Evolutionary conservation across 2,113 vertebrate species (phyloP), one percentile per base, ranked within the genome.

Genomic region (Apaloderma vittatum): DNA sequence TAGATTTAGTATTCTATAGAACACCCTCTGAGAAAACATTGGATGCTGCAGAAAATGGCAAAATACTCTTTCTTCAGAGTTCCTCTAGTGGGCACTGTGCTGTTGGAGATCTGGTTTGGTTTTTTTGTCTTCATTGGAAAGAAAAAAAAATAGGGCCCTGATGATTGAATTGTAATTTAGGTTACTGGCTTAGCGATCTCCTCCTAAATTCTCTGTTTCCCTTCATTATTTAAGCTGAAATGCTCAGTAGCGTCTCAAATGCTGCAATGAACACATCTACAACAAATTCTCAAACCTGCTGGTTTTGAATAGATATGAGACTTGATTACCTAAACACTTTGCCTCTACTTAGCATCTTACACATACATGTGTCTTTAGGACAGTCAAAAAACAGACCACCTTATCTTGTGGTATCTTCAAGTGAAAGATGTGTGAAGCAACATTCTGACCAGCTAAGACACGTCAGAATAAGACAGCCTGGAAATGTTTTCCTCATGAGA

Each of bases 51-150:
- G 54, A 91, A 91, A 85, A 85, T 70, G 32, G 51, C 22, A 43
- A 88, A 94, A 66, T 86, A 36, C 20, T 82, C n/a, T 86, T 92
- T 90, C 52, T 77, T 87, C 48, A 27, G 71, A 55, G 30, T 86
- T 93, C 72, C 67, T 88, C n/a, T 88, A 70, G 54, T 80, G 49
- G 88, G 24, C 77, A 57, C 36, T 79, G 17, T 82, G 71, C 66
- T 91, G 62, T 37, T 91, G 45, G 57, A 43, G 54, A 37, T 62
- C 4, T 45, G 45, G 9, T 16, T 29, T 40, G 40, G 12, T 46
- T 27, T 37, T 40, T 55, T 73, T 32, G 36, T 19, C 9, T 36
- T 58, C 3, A 12, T 10, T 20, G 11, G 54, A 81, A 84, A 36
- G 45, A 51, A 78, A 34, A 65, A 34, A 11, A 36, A 51, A 36